These are phyloP conservation scores for Pachyuromys duprasi DNA, from an alignment of 2,797 vertebrate genomes.

Conservation along the genomic window DNA sequence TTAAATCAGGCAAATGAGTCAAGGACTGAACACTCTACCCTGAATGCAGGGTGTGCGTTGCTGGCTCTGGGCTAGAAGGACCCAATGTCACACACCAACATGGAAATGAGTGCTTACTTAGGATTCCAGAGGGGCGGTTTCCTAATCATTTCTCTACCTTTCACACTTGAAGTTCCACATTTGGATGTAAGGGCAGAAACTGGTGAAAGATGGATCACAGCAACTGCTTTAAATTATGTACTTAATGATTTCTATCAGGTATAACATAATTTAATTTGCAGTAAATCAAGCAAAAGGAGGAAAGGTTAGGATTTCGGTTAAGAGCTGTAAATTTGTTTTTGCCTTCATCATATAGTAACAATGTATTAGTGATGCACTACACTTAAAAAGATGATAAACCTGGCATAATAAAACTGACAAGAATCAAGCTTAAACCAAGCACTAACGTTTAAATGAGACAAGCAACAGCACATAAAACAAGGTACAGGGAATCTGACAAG, in stretches of 20 bases:
- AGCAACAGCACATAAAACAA: slow-evolving; percentile 59
- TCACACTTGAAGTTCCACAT: slow-evolving; percentile 63
- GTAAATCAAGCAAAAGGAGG: slow-evolving; percentile 80
- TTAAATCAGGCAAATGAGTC: slow-evolving; percentile 83
- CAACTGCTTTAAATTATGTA: slow-evolving; percentile 78
- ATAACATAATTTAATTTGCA: slow-evolving; percentile 83
- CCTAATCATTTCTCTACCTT: slow-evolving; percentile 72
- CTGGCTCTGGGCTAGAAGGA: slow-evolving; percentile 47
- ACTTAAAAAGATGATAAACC: slow-evolving; percentile 68
- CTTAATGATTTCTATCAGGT: slow-evolving; percentile 82
- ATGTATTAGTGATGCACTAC: slow-evolving; percentile 29
- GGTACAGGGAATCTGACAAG: slow-evolving; percentile 62
- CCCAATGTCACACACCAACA: slow-evolving; percentile 62
- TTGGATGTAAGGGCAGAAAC: slow-evolving; percentile 72
- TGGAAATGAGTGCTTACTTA: slow-evolving; percentile 68
- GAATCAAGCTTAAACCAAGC: slow-evolving; percentile 72
- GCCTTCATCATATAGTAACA: slow-evolving; percentile 62
- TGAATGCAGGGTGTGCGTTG: slow-evolving; percentile 56
- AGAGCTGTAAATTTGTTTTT: slow-evolving; percentile 73
- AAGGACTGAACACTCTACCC: slow-evolving; percentile 81
- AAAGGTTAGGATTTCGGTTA: slow-evolving; percentile 76
- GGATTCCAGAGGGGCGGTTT: slow-evolving; percentile 74
- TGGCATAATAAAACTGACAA: slow-evolving; percentile 21
- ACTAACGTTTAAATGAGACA: slow-evolving; percentile 58
- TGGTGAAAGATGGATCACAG: slow-evolving; percentile 76